Percentiles rank a stretch among this genome's conserved stretches.
phyloP scores from a whole-genome alignment of 2,888 invertebrate species.

The Torymus auratus region DNA sequence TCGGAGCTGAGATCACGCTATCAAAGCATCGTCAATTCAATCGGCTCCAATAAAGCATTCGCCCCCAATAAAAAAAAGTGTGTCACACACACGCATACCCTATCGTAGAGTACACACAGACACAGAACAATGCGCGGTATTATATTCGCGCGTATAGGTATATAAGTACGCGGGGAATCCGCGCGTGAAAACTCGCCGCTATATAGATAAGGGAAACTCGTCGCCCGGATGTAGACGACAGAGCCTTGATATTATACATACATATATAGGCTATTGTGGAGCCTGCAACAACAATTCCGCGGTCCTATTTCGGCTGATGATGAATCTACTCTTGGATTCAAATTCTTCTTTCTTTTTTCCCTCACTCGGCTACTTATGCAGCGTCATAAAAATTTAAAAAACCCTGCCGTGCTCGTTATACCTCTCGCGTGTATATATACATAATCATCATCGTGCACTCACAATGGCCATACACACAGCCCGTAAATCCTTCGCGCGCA shows the following conservation, averaged over 20 bases:
- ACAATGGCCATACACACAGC: constrained; percentile 1
- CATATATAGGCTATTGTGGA: too few relatives aligned
- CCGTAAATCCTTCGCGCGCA: constrained; percentile 32
- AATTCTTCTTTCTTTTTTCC: neutral
- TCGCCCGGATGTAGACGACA: too few relatives aligned
- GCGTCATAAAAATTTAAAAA: neutral
- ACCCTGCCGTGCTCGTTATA: neutral
- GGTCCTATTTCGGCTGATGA: too few relatives aligned
- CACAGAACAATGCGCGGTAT: constrained; percentile 19
- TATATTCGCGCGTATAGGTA: neutral
- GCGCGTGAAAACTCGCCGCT: constrained; percentile 17
- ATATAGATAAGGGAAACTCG: constrained; percentile 37
- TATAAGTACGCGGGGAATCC: neutral
- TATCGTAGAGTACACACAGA: neutral
- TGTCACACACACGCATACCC: neutral
- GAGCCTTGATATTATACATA: too few relatives aligned
- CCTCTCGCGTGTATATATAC: neutral
- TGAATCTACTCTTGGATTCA: neutral
- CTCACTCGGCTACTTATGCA: neutral
- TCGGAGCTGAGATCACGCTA: too few relatives aligned
- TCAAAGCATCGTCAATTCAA: constrained; percentile 35
- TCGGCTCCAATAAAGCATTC: constrained; percentile 36
- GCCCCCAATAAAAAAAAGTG: constrained; percentile 15
- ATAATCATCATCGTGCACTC: constrained; percentile 2
- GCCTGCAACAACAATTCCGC: too few relatives aligned